Percentiles rank a stretch among this genome's conserved stretches.
Evolutionary conservation across 2,113 vertebrate species (phyloP).

Genomic region (Asarcornis scutulata): DNA sequence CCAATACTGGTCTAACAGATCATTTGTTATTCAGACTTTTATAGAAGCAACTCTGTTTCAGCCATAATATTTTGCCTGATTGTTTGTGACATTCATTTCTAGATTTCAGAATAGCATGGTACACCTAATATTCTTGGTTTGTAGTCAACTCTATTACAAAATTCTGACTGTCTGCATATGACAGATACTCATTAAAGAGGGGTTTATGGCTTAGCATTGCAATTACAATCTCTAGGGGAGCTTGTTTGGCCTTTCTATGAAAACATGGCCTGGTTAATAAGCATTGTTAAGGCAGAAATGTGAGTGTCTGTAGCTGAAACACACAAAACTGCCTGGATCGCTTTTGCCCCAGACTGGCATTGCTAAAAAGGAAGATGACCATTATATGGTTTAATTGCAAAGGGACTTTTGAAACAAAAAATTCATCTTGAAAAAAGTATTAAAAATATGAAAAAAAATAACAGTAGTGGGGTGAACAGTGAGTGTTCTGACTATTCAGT

Average conservation of each 20-base stretch:
- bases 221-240: neutral
- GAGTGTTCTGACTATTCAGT: neutral
- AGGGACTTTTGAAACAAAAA: neutral
- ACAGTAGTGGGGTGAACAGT: neutral
- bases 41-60: constrained; percentile 18
- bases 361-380: neutral
- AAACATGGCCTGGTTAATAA: neutral
- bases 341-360: neutral
- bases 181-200: neutral
- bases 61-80: constrained; percentile 37
- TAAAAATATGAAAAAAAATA: neutral
- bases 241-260: neutral
- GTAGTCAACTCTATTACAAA: constrained; percentile 4
- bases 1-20: neutral
- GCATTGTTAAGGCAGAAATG: neutral
- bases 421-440: neutral
- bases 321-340: neutral
- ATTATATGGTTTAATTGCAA: neutral
- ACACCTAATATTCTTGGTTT: neutral
- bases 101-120: constrained; percentile 16
- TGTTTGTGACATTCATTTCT: constrained; percentile 58
- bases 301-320: neutral
- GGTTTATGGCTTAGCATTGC: neutral
- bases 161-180: constrained; percentile 18
- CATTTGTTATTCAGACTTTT: constrained; percentile 35